Base-by-base conservation (phyloP, 2,797 vertebrate genomes). In the Cyclura pinguis region DNA sequence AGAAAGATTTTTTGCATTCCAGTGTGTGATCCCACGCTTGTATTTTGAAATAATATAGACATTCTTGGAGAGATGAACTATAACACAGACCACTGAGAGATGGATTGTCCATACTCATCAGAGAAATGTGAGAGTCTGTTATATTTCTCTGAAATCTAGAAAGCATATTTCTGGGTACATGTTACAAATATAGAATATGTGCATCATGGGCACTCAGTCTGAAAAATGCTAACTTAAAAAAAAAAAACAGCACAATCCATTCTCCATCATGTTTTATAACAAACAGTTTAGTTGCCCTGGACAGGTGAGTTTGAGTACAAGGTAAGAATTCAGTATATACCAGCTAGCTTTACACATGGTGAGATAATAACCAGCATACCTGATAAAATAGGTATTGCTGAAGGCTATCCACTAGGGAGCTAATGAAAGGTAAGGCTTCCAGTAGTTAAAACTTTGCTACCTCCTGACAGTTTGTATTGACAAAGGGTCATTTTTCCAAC, bases 361-460 rank as follows among this genome's bases (percentile, higher is more conserved):
- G 83, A 72, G 83, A 72, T 72, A 85, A 85, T 85, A 69, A 85
- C 64, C 83, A 85, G 29, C 16, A 10, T 12, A 64, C 42, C 27
- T 85, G 83, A 69, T 50, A 69, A 69, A 72, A 72, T 69, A 84
- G 64, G 42, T 85, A 72, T 85, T n/a, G 84, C 35, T 52, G 47
- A 85, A 72, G 29, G 16, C 14, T n/a, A 50, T n/a, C 27, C 84
- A 72, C 64, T 72, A n/a, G 27, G 64, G 29, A 72, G 83, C 6
- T 85, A 85, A 85, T 85, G 83, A 72, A 85, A 85, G 64, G 83
- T 85, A 72, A 85, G 42, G 83, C 29, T 85, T 72, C 29, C 3
- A 32, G 42, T 32, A 85, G 62, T 50, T 27, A 85, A 16, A 72
- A 85, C 3, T 52, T 72, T 20, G 29, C 64, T 85, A 14, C 64